Percentiles rank a stretch among this genome's conserved stretches.
Conservation (phyloP, 2,888 invertebrate genomes). For the Acanthopleura granulata region DNA sequence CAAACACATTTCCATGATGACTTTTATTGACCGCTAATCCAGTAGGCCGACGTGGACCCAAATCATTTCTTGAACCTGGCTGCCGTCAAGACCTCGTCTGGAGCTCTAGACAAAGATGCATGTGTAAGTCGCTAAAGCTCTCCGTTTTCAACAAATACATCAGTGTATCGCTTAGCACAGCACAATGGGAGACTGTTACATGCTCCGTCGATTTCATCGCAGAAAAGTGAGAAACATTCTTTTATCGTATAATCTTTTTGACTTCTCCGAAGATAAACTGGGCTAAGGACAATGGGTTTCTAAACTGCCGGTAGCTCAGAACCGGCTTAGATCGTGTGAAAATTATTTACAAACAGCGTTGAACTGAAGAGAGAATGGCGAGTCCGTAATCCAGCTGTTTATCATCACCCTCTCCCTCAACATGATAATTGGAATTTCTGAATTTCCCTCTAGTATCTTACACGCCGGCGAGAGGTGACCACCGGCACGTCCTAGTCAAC, state of each 20-base stretch:
- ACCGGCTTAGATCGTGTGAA: slow-evolving; percentile 12
- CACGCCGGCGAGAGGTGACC: not conserved
- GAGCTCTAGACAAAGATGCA: no score
- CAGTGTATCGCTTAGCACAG: no score
- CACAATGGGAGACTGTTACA: no score
- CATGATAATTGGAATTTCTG: slow-evolving; percentile 17
- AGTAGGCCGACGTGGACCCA: no score
- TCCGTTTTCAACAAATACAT: no score
- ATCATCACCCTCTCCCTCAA: slow-evolving; percentile 1
- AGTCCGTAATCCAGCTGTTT: slow-evolving; percentile 8
- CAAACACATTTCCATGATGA: no score
- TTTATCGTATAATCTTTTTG: slow-evolving; percentile 3
- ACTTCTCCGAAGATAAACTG: slow-evolving; percentile 13
- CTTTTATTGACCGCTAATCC: no score
- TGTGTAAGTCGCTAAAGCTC: no score
- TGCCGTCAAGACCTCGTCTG: no score
- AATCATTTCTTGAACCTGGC: no score
- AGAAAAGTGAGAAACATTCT: no score
- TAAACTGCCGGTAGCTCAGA: not conserved
- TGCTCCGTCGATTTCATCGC: no score
- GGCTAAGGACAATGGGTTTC: slow-evolving; percentile 11
- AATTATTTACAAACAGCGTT: slow-evolving; percentile 18
- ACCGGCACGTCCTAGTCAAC: not conserved
- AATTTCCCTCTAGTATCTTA: not conserved
- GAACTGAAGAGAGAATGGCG: not conserved